phyloP scores from a whole-genome alignment of 2,797 vertebrate species.

The Octomys mimax region DNA sequence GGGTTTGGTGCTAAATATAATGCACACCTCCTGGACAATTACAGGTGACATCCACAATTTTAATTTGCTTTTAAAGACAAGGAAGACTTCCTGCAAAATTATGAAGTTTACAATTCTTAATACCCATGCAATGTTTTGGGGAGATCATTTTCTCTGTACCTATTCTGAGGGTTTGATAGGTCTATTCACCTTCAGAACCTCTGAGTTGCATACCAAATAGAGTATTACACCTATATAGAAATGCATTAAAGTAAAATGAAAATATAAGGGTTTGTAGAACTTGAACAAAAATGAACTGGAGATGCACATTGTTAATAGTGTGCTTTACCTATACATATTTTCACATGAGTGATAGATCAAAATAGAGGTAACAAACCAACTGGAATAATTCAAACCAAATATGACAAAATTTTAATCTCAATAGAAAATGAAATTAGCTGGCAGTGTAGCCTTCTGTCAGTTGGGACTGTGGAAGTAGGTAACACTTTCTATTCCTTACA shows the following conservation, averaged over 20 bases:
- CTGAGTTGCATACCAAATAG: not conserved
- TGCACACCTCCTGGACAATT: not conserved
- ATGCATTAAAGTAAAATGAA: not conserved
- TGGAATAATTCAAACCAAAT: not conserved
- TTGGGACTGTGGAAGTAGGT: not conserved
- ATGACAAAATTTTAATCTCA: not conserved
- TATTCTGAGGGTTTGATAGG: not conserved
- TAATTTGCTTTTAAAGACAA: slow-evolving; percentile 66
- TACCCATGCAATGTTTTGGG: not conserved
- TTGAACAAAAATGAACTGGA: not conserved
- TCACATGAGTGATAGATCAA: not conserved
- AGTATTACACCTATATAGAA: not conserved
- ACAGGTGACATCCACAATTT: not conserved
- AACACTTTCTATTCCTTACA: not conserved
- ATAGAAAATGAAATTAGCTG: not conserved
- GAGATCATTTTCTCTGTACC: not conserved
- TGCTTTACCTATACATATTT: not conserved
- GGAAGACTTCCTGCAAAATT: not conserved
- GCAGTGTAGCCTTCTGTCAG: not conserved
- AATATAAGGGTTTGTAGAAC: not conserved
- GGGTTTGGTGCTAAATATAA: slow-evolving; percentile 27
- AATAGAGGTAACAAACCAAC: not conserved
- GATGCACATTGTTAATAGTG: not conserved
- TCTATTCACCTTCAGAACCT: not conserved
- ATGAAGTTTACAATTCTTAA: slow-evolving; percentile 31